A percentile compares a stretch with the other conserved stretches of the same genome.
Evolutionary conservation across 1,140 invertebrate genomes (phyloP).

Genomic region (Dysdera silvatica): DNA sequence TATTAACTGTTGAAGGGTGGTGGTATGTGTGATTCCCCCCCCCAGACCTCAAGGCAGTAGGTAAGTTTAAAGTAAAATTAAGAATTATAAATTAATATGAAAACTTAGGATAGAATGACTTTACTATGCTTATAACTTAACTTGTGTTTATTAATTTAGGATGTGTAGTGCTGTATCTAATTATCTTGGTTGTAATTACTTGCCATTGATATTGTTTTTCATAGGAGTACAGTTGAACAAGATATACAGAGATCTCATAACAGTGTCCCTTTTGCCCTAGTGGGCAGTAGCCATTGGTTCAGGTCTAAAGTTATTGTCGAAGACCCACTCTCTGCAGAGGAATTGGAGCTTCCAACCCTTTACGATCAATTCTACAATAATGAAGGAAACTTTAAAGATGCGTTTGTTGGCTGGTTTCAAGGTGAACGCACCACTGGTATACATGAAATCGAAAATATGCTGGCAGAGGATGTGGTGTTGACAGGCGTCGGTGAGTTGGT

Average conservation of each 20-base stretch:
- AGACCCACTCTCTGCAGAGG: slow-evolving; percentile 25
- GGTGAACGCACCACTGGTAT: slow-evolving; percentile 36
- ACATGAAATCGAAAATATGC: slow-evolving; percentile 43
- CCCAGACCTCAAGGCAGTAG: too few relatives aligned
- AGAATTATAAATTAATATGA: too few relatives aligned
- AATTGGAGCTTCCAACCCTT: slow-evolving; percentile 19
- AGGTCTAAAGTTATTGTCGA: slow-evolving; percentile 5
- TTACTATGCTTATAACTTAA: too few relatives aligned
- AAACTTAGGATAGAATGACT: too few relatives aligned
- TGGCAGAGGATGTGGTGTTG: slow-evolving; percentile 39
- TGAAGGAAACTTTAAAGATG: slow-evolving; percentile 17
- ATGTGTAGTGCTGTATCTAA: too few relatives aligned
- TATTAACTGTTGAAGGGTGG: too few relatives aligned
- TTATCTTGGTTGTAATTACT: too few relatives aligned
- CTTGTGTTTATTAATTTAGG: too few relatives aligned
- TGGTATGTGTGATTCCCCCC: too few relatives aligned
- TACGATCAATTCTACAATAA: slow-evolving; percentile 28
- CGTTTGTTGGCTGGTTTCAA: slow-evolving; percentile 22
- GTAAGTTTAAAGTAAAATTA: too few relatives aligned
- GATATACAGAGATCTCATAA: background rate
- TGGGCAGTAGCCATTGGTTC: background rate
- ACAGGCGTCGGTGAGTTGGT: slow-evolving; percentile 42
- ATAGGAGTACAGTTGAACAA: slow-evolving; percentile 14
- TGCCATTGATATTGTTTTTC: too few relatives aligned
- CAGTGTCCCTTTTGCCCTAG: slow-evolving; percentile 20